phyloP scores from a whole-genome alignment of 2,888 invertebrate species.

The Ophion ellenae region DNA sequence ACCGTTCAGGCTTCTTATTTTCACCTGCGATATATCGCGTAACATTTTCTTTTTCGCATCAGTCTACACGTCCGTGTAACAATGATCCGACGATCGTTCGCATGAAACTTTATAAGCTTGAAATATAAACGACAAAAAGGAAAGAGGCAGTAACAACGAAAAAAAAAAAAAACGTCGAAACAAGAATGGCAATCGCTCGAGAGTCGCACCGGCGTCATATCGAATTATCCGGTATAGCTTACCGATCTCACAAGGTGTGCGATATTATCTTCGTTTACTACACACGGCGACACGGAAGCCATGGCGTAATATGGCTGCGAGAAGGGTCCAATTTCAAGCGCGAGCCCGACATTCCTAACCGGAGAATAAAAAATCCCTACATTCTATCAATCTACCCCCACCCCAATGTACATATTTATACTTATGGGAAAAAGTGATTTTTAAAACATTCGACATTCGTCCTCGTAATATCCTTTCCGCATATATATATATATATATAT shows the following conservation, averaged over 20 bases:
- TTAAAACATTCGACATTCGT: neutral
- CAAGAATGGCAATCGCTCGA: conserved; percentile 62
- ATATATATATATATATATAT: no score
- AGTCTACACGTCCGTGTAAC: neutral
- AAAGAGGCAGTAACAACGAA: neutral
- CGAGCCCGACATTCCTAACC: conserved; percentile 74
- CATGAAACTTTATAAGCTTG: conserved; percentile 78
- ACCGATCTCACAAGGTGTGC: conserved; percentile 76
- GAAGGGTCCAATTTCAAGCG: conserved; percentile 74
- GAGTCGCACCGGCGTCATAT: conserved; percentile 77
- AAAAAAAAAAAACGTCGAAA: neutral
- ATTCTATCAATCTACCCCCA: neutral
- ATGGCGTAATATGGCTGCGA: conserved; percentile 48
- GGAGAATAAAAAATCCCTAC: conserved; percentile 62
- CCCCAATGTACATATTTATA: no score
- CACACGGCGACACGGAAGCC: conserved; percentile 66
- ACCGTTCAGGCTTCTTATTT: neutral
- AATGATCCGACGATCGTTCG: conserved; percentile 14
- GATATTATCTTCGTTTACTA: conserved; percentile 63
- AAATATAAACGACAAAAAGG: conserved; percentile 63
- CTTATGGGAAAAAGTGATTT: neutral
- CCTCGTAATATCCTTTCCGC: neutral
- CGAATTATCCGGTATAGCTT: conserved; percentile 77
- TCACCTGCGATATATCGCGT: neutral
- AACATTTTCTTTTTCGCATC: conserved; percentile 8